Base-by-base conservation (phyloP, 2,888 invertebrate genomes). In the Neelides folsomi region DNA sequence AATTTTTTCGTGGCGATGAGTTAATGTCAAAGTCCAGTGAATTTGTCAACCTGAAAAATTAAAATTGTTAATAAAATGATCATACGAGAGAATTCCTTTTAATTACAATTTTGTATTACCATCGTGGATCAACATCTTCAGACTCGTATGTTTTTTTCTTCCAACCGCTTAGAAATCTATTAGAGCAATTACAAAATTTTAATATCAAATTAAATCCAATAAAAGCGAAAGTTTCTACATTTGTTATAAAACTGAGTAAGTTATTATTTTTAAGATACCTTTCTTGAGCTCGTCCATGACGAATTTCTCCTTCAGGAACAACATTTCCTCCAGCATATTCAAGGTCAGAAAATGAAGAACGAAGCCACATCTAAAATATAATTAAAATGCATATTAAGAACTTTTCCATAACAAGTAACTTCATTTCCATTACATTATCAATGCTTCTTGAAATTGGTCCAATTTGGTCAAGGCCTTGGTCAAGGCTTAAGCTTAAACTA, bases 21-120 rank as follows among this genome's bases (percentile, higher is more conserved):
- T 64, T 62, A 16, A 55, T 56, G 35, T 64, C 64, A 15, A 62
- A 50, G 41, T 62, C 60, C 49, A 64, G 53, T 1, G 62, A 62
- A 47, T 59, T 57, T 1, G 61, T 59, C 7, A 64, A 51, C 53
- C 27, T 27, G 7, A 27, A 27, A 3, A 27, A 27, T 27, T 27
- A 5, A 27, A 7, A 27, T 27, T 5, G 27, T 5, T 5, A 27
- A 27, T n/a, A n/a, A n/a, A n/a, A n/a, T n/a, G n/a, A n/a, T n/a
- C n/a, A n/a, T n/a, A n/a, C n/a, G n/a, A n/a, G n/a, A n/a, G n/a
- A n/a, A n/a, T n/a, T n/a, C n/a, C n/a, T n/a, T n/a, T n/a, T 27
- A 5, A 27, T 27, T 27, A 27, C 27, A 27, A 27, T 27, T 27
- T 5, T 5, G 27, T 27, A 27, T 5, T 27, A 27, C 59, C 64